Base-by-base conservation (phyloP, 2,888 invertebrate genomes). In the Nezara viridula region DNA sequence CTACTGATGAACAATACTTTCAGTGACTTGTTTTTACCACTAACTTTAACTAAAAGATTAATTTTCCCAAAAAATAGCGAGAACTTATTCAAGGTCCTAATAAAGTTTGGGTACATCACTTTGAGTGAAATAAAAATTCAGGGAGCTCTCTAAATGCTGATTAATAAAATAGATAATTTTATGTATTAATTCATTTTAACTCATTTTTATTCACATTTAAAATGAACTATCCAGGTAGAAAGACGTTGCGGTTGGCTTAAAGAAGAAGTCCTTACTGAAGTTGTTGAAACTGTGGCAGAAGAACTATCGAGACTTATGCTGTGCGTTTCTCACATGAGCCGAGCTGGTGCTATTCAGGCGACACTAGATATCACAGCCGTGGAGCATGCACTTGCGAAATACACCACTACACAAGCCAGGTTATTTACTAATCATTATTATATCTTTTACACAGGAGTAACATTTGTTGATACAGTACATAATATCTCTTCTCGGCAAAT, bases 211-310 rank as follows among this genome's bases (percentile, higher is more conserved):
- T 19, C 0, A 73, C 27, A 27, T 73, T 12, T 55, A 14, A 37
- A 16, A 73, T 73, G 19, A 32, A 37, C 32, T 37, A 16, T 52
- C 7, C 91, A 96, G 96, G 96, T 97, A 89, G 96, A 96, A 92
- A 95, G 96, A 90, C 95, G 96, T 12, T 97, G 97, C 10, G 96
- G 96, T 2, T 95, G 95, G 40, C 94, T 98, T 92, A 95, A 98
- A 91, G 94, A 95, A 40, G 95, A 95, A 91, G 95, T 96, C 52
- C 92, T 96, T 85, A 95, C 95, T 32, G 95, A 96, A 92, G 97
- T 98, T 91, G 96, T 98, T 85, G 97, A 98, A 94, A 97, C 97
- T 0, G 97, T 98, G 90, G 96, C 97, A 91, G 98, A 98, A 93
- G 98, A 99, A 94, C 94, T 98, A 90, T 96, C 97, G 77, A 95